Percentiles rank a stretch among this genome's conserved stretches.
Evolutionary conservation across 2,888 invertebrate species (phyloP).

Genomic region (Scelioninae gen. 1): DNA sequence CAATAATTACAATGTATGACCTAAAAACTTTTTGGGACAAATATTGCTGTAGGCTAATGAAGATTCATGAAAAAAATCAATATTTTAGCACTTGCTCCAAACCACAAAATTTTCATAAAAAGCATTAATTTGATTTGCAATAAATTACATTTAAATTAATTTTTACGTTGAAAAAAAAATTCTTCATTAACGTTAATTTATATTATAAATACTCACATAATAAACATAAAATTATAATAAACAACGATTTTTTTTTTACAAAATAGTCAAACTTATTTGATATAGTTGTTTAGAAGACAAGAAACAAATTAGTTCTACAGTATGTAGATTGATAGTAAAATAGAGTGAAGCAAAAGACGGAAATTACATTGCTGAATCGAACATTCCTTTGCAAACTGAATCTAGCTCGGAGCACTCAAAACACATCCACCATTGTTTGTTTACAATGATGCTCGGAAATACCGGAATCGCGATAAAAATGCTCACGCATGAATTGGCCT

Average conservation of each 20-base stretch:
- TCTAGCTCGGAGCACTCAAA: background rate
- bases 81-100: conserved; percentile 15
- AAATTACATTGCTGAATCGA: background rate
- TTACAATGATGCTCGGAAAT: conserved; percentile 9
- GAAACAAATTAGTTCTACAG: too few relatives aligned
- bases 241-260: too few relatives aligned
- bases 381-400: background rate
- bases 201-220: too few relatives aligned
- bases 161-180: too few relatives aligned
- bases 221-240: too few relatives aligned
- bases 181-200: too few relatives aligned
- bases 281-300: too few relatives aligned
- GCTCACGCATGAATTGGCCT: background rate
- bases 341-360: background rate
- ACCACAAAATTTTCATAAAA: background rate
- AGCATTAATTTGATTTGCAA: too few relatives aligned
- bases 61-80: conserved; percentile 31
- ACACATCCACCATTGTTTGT: conserved; percentile 13
- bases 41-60: conserved; percentile 12
- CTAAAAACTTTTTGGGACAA: conserved; percentile 8
- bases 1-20: background rate
- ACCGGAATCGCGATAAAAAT: conserved; percentile 12
- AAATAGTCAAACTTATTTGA: too few relatives aligned
- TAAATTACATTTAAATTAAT: too few relatives aligned
- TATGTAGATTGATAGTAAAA: too few relatives aligned